Base-by-base conservation (phyloP, 1,140 invertebrate genomes). In the Lanistes nyassanus region DNA sequence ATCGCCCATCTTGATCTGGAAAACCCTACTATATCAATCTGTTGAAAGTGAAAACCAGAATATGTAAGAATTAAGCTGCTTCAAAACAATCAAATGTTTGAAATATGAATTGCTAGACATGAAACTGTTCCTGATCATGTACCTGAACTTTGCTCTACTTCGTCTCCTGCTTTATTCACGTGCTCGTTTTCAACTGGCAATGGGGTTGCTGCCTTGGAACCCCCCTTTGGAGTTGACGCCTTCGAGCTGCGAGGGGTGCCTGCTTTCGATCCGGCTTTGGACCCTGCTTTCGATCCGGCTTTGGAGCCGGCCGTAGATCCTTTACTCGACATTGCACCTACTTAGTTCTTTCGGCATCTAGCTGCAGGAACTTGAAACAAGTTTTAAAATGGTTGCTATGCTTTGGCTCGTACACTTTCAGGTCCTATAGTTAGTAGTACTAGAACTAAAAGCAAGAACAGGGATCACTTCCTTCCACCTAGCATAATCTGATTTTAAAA, bases 191-290 rank as follows among this genome's bases (percentile, higher is more conserved):
- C 70, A 16, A 39, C 34, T 7, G 83, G 83, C 16, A 82, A 67
- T 34, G 83, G 83, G 26, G 83, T 85, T 51, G 77, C 82, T 62
- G 81, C 81, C 68, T 85, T 85, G 11, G 83, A 85, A 56, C 81
- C 83, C 58, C 69, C 70, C 36, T 82, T 79, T 58, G 82, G 79
- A 21, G 81, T 81, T 34, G 74, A 77, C n/a, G 76, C 74, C 76
- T 84, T 82, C 16, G 79, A 82, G 26, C 82, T 79, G 42, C 69
- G 75, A n/a, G 72, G 64, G 39, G 77, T 79, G 0, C 77, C 77
- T 37, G 77, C 71, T 74, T 80, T 80, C n/a, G 83, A 81, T 6
- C 79, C 79, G 26, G 77, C 69, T 71, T 76, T 79, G 37, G 83
- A 82, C 11, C 78, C 74, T 37, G 72, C 76, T 42, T 75, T 79